Evolutionary conservation across 2,797 vertebrate species (phyloP).

Genomic region (Denticeps clupeoides): DNA sequence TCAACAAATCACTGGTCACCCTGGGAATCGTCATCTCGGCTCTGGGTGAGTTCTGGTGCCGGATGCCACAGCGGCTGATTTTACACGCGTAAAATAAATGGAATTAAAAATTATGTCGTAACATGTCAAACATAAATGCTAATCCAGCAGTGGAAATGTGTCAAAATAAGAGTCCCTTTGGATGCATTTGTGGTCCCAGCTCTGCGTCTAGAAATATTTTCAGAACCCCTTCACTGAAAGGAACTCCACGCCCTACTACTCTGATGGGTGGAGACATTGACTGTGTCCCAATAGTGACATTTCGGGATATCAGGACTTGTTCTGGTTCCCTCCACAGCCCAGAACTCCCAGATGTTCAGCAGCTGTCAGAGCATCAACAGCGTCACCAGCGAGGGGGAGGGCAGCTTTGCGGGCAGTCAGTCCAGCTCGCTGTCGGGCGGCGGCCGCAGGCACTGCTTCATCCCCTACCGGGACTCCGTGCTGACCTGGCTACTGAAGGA

Average conservation of each 20-base stretch:
- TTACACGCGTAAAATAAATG: too few species aligned
- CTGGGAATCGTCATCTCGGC: conserved; percentile 94
- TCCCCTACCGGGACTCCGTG: conserved; percentile 92
- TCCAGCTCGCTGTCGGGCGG: conserved; percentile 57
- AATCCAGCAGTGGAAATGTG: too few species aligned
- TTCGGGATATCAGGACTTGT: not conserved
- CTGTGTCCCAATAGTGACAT: not conserved
- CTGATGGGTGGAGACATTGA: too few species aligned
- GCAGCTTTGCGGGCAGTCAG: conserved; percentile 55
- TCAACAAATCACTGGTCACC: conserved; percentile 95
- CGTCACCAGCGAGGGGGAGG: conserved; percentile 69
- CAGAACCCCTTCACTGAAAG: too few species aligned
- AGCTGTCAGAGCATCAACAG: conserved; percentile 89
- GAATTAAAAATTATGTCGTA: too few species aligned
- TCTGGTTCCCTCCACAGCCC: conserved; percentile 59
- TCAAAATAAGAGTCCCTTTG: too few species aligned
- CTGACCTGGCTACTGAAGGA: conserved; percentile 97
- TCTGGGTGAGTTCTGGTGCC: conserved; percentile 63
- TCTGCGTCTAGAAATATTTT: too few species aligned
- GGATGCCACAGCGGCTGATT: not conserved
- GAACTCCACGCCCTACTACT: too few species aligned
- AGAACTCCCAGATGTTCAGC: conserved; percentile 91
- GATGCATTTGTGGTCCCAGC: too few species aligned
- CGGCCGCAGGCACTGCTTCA: conserved; percentile 71
- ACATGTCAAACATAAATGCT: too few species aligned